Base-by-base conservation (phyloP, 2,797 vertebrate species). In the Schizopygopsis malacanthus region DNA sequence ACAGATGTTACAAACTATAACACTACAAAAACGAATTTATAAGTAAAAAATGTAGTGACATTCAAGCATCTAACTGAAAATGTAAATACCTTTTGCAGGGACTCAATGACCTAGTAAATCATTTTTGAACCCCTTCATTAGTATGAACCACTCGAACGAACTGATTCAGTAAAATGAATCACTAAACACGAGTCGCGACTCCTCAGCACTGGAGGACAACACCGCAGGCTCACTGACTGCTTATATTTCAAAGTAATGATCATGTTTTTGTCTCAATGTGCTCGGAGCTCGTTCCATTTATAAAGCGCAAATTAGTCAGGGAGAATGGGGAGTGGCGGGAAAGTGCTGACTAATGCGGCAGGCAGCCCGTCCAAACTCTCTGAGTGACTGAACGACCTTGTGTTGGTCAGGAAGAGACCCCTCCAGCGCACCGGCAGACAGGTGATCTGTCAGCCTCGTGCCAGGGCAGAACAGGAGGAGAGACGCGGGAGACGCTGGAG, bases 361-460 rank as follows among this genome's bases (percentile, higher is more conserved):
- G 69, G 77, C 63, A 92, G 91, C 89, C 86, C 78, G 75, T 86
- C 89, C 91, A 94, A 94, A 94, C 92, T 94, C 94, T 92, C 33
- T 39, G 92, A 92, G 90, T 93, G 91, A 93, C 92, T 92, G 91
- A 91, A 91, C 92, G 93, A 96, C 95, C 95, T 95, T 96, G 94
- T 93, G 89, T 75, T 43, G 88, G 79, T 80, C 90, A 86, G 85
- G 89, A 89, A 89, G 90, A 90, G 89, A 93, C 90, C 92, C 91
- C 92, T 93, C 92, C 91, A 93, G 91, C 90, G 90, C 90, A 92
- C 90, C 89, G 84, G 88, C 91, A 90, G 92, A 94, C 92, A 94
- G 93, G 94, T 94, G 92, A 94, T 95, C 93, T 90, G 94, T 94
- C 94, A 95, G 90, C 92, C 91, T 92, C 90, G 90, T 87, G 88